Evolutionary conservation across 1,140 invertebrate genomes (phyloP).

Genomic region (Cotesia vestalis): DNA sequence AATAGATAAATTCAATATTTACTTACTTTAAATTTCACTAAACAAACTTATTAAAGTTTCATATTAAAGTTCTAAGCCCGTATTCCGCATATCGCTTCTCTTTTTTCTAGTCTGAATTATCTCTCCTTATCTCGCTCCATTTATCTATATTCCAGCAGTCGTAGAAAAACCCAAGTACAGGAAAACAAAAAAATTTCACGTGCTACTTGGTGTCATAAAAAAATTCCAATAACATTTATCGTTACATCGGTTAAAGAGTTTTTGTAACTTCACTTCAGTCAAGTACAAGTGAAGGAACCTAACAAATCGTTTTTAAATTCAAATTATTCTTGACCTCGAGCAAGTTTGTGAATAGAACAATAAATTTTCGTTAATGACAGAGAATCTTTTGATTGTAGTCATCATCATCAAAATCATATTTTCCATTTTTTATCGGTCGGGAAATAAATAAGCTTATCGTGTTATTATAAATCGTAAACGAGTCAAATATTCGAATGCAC

Average conservation of each 20-base stretch:
- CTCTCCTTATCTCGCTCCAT: neutral
- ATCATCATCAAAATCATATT: too few species aligned
- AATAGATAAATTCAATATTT: too few species aligned
- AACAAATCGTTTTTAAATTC: too few species aligned
- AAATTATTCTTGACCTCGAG: too few species aligned
- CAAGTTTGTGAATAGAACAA: too few species aligned
- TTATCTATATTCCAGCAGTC: neutral
- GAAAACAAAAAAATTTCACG: slow-evolving; percentile 10
- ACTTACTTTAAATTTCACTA: too few species aligned
- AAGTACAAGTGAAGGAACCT: neutral
- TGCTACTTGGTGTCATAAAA: slow-evolving; percentile 25
- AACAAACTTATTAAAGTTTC: neutral
- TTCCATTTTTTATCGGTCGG: too few species aligned
- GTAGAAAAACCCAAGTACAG: neutral
- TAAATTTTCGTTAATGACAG: too few species aligned
- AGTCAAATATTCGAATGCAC: neutral
- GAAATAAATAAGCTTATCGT: too few species aligned
- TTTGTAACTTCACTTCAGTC: slow-evolving; percentile 1
- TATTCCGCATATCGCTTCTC: neutral
- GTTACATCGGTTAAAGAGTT: slow-evolving; percentile 1
- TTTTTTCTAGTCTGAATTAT: neutral
- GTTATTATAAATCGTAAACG: too few species aligned
- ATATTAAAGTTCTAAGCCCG: neutral
- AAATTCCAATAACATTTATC: slow-evolving; percentile 39
- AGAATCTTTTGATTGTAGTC: too few species aligned